Evolutionary conservation across 1,140 invertebrate genomes (phyloP), one percentile per base, ranked within the genome.

Genomic region (Dermatophagoides farinae): DNA sequence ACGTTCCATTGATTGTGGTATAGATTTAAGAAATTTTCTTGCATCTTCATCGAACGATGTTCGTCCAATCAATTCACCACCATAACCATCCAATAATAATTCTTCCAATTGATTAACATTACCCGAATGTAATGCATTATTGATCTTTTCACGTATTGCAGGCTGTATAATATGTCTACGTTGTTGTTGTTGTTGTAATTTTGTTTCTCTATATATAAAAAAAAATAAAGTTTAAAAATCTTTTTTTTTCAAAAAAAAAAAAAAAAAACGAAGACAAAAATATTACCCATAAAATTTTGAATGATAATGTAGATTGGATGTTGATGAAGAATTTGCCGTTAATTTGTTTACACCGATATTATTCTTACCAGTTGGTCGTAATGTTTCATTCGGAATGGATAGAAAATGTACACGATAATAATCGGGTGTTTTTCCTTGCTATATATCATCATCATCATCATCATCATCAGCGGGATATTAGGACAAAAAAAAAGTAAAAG

Each of bases 391-490:
- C n/a, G 66, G 66, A 10, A 67, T 61, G 1, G 65, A 61, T 18
- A 68, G 44, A 16, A 66, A 76, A 66, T 85, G 81, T 62, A 78
- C 65, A 66, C 78, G 77, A 67, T 90, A 89, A 70, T 83, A 86
- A 5, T 77, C 79, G 1, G 86, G 77, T 8, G 81, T 81, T 75
- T 83, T 85, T 69, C 84, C 82, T 79, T 80, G 85, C 86, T 90
- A 4, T 43, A 31, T 31, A 8, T 31, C 8, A 31, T 31, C 31
- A 31, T 31, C 8, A 31, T 31, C 31, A 31, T n/a, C n/a, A n/a
- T n/a, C n/a, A n/a, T n/a, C n/a, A 8, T 41, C 68, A 53, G 8
- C 18, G 51, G 51, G 20, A 51, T n/a, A n/a, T n/a, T 61, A 65
- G 37, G 25, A 61, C n/a, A 53, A 18, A 18, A 12, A 62, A 16